Conservation (phyloP, 2,797 vertebrate species). For the Coracias cyanogaster region DNA sequence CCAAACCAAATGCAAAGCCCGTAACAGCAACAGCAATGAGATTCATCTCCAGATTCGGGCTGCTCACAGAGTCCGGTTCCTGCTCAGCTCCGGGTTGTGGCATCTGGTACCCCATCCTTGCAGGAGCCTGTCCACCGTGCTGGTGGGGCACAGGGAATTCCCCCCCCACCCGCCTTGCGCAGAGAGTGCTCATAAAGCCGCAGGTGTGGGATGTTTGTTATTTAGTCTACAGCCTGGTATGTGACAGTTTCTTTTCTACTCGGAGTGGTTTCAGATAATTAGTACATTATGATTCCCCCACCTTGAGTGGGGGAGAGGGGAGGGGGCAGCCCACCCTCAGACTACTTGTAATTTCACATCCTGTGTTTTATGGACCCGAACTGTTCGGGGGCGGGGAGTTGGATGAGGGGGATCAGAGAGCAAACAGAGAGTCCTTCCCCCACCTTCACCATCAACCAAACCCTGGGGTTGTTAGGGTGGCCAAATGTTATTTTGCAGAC, state of each 20-base stretch:
- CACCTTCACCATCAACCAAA: slow-evolving; percentile 64
- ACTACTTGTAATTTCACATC: slow-evolving; percentile 87
- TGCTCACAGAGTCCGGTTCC: rapidly evolving
- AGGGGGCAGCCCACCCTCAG: slow-evolving; percentile 85
- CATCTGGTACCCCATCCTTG: slow-evolving; percentile 27
- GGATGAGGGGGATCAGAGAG: slow-evolving; percentile 67
- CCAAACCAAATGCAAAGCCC: background rate
- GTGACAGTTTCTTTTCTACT: slow-evolving; percentile 82
- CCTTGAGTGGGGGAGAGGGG: slow-evolving; percentile 80
- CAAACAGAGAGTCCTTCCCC: slow-evolving; percentile 75
- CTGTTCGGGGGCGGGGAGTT: slow-evolving; percentile 73
- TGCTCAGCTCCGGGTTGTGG: background rate
- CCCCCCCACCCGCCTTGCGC: slow-evolving; percentile 30
- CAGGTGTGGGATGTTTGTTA: slow-evolving; percentile 88
- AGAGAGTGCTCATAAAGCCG: slow-evolving; percentile 81
- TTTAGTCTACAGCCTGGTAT: slow-evolving; percentile 85
- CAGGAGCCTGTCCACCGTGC: slow-evolving; percentile 13
- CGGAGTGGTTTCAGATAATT: slow-evolving; percentile 85
- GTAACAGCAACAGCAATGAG: background rate
- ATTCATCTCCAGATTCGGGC: background rate
- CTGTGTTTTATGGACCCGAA: slow-evolving; percentile 87
- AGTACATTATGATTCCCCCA: slow-evolving; percentile 87
- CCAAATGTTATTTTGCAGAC: slow-evolving; percentile 85
- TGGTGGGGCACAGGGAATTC: slow-evolving; percentile 64
- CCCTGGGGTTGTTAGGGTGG: slow-evolving; percentile 82